phyloP scores from a whole-genome alignment of 1,140 invertebrate genomes.

The Phortica variegata region DNA sequence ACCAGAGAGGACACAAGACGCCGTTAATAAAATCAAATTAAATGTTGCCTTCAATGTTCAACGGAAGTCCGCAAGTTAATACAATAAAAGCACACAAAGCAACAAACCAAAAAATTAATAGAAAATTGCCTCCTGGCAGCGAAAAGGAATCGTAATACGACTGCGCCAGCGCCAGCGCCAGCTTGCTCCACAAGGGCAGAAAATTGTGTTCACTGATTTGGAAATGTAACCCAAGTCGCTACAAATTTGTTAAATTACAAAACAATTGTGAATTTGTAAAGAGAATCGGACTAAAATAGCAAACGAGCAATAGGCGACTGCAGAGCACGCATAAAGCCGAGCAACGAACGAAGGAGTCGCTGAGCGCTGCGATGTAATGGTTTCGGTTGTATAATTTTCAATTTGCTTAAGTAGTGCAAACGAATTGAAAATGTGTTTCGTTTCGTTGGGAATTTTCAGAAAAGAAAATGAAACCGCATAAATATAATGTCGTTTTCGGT shows the following conservation, averaged over 20 bases:
- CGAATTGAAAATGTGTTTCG: too few species aligned
- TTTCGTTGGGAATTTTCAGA: too few species aligned
- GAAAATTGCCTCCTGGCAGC: constrained; percentile 25
- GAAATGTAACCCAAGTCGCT: constrained; percentile 31
- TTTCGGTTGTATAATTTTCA: constrained; percentile 46
- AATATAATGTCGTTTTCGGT: too few species aligned
- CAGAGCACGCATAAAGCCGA: too few species aligned
- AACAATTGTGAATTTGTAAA: constrained; percentile 7
- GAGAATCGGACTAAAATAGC: too few species aligned
- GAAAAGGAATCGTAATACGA: constrained; percentile 21
- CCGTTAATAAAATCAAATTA: constrained; percentile 32
- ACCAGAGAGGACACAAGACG: constrained; percentile 14
- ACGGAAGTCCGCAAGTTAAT: too few species aligned
- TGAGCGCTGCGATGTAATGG: too few species aligned
- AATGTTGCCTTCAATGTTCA: too few species aligned
- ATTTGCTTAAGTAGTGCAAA: constrained; percentile 52
- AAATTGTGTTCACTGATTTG: constrained; percentile 53
- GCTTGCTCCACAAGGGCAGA: constrained; percentile 39
- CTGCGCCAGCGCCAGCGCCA: too few species aligned
- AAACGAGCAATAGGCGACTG: too few species aligned
- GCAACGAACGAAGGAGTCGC: too few species aligned
- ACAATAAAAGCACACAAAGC: too few species aligned
- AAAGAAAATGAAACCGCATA: constrained; percentile 32
- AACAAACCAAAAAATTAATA: constrained; percentile 33
- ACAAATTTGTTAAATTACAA: constrained; percentile 42